A percentile compares a stretch with the other conserved stretches of the same genome.
Evolutionary conservation across 2,113 vertebrate species (phyloP).

Genomic region (Reinhardtius hippoglossoides): DNA sequence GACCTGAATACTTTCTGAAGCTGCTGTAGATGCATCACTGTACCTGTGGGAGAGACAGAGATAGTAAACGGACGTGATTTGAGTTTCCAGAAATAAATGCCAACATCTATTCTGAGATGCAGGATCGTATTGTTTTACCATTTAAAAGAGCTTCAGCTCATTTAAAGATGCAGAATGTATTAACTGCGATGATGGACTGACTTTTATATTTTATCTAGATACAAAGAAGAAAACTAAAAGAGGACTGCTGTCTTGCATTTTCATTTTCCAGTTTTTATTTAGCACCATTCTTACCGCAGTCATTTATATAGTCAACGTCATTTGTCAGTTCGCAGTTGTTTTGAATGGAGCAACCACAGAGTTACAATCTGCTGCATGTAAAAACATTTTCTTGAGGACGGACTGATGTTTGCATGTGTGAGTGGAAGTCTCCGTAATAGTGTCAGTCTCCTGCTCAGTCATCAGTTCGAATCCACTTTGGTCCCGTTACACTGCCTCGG

Average conservation of each 20-base stretch:
- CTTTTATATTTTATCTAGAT: not conserved
- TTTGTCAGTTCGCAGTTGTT: no score
- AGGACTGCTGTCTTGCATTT: no score
- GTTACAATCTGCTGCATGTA: not conserved
- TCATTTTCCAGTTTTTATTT: not conserved
- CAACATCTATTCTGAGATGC: not conserved
- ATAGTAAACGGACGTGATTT: not conserved
- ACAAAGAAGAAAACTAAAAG: not conserved
- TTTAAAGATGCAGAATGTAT: not conserved
- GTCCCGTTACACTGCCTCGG: not conserved
- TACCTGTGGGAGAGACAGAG: not conserved
- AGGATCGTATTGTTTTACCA: not conserved
- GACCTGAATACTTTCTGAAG: not conserved
- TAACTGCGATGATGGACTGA: not conserved
- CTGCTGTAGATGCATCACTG: not conserved
- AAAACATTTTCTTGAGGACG: not conserved
- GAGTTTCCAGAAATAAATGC: no score
- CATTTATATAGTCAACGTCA: not conserved
- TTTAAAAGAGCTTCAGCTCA: not conserved
- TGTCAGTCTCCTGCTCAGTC: conserved; percentile 7
- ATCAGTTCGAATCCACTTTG: conserved; percentile 14
- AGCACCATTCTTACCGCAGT: not conserved
- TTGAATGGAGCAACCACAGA: not conserved
- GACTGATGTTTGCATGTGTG: not conserved
- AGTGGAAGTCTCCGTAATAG: not conserved